These are phyloP conservation scores for Lithobates pipiens DNA, from an alignment of 2,797 vertebrate species.

Conservation along the genomic window DNA sequence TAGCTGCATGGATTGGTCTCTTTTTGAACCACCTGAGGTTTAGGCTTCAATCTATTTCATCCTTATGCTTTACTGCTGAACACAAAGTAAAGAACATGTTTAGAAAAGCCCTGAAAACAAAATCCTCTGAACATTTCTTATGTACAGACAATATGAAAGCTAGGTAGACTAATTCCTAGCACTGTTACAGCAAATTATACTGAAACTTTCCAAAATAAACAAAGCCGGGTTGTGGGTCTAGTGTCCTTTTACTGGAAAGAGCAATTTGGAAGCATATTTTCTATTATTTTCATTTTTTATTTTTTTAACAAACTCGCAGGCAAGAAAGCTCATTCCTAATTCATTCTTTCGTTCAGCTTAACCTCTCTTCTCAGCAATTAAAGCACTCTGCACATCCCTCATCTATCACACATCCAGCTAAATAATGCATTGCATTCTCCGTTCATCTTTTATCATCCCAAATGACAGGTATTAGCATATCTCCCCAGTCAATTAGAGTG, in stretches of 20 bases:
- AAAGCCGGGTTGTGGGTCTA: not conserved
- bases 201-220: slow-evolving; percentile 24
- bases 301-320: slow-evolving; percentile 76
- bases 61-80: not conserved
- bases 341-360: slow-evolving; percentile 98
- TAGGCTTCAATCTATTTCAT: not conserved
- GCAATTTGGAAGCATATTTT: slow-evolving; percentile 73
- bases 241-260: slow-evolving; percentile 14
- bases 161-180: not conserved
- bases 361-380: slow-evolving; percentile 99
- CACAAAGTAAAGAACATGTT: not conserved
- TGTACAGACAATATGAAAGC: not conserved
- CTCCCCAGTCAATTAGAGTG: slow-evolving; percentile 99
- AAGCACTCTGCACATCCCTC: slow-evolving; percentile 96
- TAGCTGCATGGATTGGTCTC: not conserved
- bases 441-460: slow-evolving; percentile 99
- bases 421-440: slow-evolving; percentile 96
- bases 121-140: not conserved
- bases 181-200: slow-evolving; percentile 2
- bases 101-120: not conserved
- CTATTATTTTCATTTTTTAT: slow-evolving; percentile 80
- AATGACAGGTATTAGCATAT: slow-evolving; percentile 99
- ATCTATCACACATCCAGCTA: slow-evolving; percentile 97
- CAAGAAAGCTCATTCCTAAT: slow-evolving; percentile 94
- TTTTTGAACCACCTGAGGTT: not conserved